Evolutionary conservation across 2,113 vertebrate species (phyloP).

Genomic region (Anguilla rostrata): DNA sequence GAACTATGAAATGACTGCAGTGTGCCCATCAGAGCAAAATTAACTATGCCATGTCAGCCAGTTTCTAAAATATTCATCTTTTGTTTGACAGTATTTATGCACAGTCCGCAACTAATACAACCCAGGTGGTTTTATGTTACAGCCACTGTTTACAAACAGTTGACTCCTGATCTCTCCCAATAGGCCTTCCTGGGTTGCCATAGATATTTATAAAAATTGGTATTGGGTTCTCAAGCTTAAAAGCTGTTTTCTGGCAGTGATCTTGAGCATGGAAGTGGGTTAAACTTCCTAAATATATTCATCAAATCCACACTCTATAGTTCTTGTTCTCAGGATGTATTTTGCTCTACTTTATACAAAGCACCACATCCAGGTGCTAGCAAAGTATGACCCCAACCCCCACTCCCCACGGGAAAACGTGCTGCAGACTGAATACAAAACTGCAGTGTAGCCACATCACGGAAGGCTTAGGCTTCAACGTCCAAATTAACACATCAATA

Average conservation of each 20-base stretch:
- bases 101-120: constrained; percentile 53
- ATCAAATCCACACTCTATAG: too few species aligned
- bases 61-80: constrained; percentile 54
- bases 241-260: not conserved
- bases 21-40: not conserved
- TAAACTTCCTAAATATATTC: too few species aligned
- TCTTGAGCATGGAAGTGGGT: too few species aligned
- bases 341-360: too few species aligned
- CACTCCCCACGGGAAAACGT: too few species aligned
- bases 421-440: too few species aligned
- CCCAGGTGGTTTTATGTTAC: constrained; percentile 58
- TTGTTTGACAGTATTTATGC: constrained; percentile 50
- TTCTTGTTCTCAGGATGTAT: too few species aligned
- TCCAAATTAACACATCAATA: too few species aligned
- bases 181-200: not conserved
- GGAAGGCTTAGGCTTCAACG: not conserved
- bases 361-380: too few species aligned
- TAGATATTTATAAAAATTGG: not conserved
- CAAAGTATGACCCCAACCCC: too few species aligned
- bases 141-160: constrained; percentile 63
- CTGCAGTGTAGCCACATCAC: too few species aligned
- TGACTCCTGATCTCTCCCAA: not conserved
- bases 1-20: not conserved
- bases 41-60: not conserved
- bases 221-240: not conserved